These are phyloP conservation scores for Hydra vulgaris DNA, from an alignment of 30 jellyfish, hydroid and myxozoan species.

Conservation along the genomic window DNA sequence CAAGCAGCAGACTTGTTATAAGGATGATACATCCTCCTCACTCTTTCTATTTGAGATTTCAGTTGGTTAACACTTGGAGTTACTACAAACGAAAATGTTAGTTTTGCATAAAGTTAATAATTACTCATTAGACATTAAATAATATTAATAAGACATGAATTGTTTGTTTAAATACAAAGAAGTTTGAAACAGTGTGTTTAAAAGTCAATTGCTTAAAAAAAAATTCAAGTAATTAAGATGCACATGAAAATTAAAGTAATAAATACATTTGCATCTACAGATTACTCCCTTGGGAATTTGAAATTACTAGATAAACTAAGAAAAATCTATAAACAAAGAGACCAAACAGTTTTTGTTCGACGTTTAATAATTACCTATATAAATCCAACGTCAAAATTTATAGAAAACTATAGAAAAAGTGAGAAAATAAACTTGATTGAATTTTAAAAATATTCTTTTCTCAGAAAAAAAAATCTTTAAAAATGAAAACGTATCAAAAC, in stretches of 20 bases:
- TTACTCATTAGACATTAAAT: no score
- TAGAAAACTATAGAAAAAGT: no score
- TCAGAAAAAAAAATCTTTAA: no score
- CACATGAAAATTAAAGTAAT: neutral
- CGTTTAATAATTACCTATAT: neutral
- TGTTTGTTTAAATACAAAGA: no score
- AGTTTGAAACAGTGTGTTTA: neutral
- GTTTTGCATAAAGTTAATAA: conserved; percentile 4
- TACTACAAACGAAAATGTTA: conserved; percentile 7
- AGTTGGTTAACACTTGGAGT: conserved; percentile 1
- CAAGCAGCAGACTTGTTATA: conserved; percentile 16
- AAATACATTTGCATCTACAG: neutral
- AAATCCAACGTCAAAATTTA: no score
- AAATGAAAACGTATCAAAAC: no score
- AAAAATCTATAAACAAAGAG: neutral
- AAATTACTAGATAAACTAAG: neutral
- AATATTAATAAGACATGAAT: no score
- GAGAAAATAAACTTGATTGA: no score
- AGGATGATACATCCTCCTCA: conserved; percentile 41
- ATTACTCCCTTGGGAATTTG: conserved; percentile 8
- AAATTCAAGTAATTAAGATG: neutral
- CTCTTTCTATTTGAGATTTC: conserved; percentile 31
- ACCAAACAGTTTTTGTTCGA: neutral
- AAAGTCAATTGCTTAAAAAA: neutral
- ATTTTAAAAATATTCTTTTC: no score